These are phyloP conservation scores for Lapara coniferarum DNA, from an alignment of 2,888 invertebrate species.

Conservation along the genomic window DNA sequence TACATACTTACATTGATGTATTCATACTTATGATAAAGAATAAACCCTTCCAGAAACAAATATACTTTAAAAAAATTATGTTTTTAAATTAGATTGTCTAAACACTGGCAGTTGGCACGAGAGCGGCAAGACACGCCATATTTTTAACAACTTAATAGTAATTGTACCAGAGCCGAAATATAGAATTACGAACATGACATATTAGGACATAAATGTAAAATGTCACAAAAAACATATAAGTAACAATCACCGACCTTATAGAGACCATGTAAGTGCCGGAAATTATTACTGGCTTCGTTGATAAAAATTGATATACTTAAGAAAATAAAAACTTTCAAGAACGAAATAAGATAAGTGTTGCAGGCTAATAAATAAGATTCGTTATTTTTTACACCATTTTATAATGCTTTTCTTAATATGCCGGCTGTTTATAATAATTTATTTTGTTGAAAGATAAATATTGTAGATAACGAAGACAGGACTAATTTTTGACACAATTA, in stretches of 20 bases:
- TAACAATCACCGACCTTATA: conserved; percentile 15
- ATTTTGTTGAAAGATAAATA: too few species aligned
- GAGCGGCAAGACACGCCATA: too few species aligned
- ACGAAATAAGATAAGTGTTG: neutral
- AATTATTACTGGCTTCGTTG: conserved; percentile 6
- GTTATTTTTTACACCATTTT: too few species aligned
- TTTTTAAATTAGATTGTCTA: neutral
- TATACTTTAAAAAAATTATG: neutral
- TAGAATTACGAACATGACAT: neutral
- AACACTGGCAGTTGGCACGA: too few species aligned
- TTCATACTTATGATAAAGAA: too few species aligned
- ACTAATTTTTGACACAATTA: too few species aligned
- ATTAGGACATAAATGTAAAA: conserved; percentile 5
- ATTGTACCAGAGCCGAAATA: neutral
- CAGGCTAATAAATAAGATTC: too few species aligned
- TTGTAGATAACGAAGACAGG: too few species aligned
- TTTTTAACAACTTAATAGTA: too few species aligned
- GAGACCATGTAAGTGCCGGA: neutral
- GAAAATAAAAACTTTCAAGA: conserved; percentile 13
- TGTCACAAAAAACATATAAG: conserved; percentile 7
- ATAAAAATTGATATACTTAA: neutral
- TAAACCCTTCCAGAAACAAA: neutral
- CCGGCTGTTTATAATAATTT: too few species aligned
- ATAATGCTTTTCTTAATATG: too few species aligned
- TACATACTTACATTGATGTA: too few species aligned